Conservation (phyloP, 2,797 vertebrate genomes). For the Antrozous pallidus region DNA sequence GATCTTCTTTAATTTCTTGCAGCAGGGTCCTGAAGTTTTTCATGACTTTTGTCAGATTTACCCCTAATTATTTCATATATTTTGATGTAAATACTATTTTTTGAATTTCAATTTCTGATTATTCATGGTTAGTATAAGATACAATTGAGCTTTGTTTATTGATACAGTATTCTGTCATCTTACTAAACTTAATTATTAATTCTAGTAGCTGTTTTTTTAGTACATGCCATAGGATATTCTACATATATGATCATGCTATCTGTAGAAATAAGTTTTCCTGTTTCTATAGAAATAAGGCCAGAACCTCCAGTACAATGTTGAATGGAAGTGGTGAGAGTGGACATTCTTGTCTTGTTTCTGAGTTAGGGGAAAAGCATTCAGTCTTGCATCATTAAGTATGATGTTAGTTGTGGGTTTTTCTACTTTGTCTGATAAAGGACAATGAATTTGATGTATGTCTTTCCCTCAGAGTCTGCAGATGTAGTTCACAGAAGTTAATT, state of each 20-base stretch:
- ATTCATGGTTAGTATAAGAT: neutral
- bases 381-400: neutral
- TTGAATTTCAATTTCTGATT: neutral
- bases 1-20: neutral
- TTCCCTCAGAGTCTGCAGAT: constrained; percentile 71
- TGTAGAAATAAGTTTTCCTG: neutral
- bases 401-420: neutral
- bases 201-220: neutral
- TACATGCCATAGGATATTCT: neutral
- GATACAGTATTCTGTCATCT: neutral
- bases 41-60: neutral
- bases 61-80: neutral
- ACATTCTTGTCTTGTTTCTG: neutral
- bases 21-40: neutral
- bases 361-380: neutral
- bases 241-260: neutral
- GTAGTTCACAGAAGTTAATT: constrained; percentile 78
- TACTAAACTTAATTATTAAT: neutral
- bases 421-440: constrained; percentile 69
- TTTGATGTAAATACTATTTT: neutral
- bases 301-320: neutral
- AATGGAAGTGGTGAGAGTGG: neutral
- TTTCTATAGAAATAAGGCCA: neutral
- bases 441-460: constrained; percentile 65
- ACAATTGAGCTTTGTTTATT: neutral